These are phyloP conservation scores for Atractosteus spatula DNA, from an alignment of 2,113 vertebrate genomes.

Conservation along the genomic window DNA sequence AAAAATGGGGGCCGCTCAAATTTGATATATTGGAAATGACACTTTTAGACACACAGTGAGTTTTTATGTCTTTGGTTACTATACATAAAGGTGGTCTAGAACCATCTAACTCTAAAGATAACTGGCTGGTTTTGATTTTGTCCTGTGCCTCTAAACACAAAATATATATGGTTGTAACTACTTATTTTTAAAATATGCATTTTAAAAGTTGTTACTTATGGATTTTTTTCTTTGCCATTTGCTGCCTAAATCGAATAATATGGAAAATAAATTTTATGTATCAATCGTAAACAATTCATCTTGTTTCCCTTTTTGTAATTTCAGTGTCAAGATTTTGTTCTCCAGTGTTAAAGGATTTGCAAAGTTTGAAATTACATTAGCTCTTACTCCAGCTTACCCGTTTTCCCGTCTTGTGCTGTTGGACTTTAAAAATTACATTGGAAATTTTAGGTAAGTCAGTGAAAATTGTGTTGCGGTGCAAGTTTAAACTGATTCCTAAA, in stretches of 20 bases:
- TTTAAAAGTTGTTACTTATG: no score
- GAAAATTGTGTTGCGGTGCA: no score
- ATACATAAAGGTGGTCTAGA: no score
- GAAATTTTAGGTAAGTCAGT: constrained; percentile 9
- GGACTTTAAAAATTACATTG: constrained; percentile 17
- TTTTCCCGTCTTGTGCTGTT: not conserved
- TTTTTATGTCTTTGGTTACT: not conserved
- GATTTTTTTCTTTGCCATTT: no score
- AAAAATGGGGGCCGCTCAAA: not conserved
- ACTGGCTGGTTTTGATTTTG: no score
- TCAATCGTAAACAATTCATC: not conserved
- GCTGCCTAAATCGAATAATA: no score
- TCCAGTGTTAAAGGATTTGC: constrained; percentile 17
- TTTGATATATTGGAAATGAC: not conserved
- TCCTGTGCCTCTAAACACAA: no score
- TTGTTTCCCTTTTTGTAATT: not conserved
- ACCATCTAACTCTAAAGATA: no score
- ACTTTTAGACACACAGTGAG: not conserved
- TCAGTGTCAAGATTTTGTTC: constrained; percentile 14
- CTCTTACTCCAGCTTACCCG: constrained; percentile 7
- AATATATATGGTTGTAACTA: no score
- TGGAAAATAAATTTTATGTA: no score
- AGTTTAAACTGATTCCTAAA: no score
- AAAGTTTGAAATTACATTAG: constrained; percentile 17
- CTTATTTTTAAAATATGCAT: no score